Base-by-base conservation (phyloP, 2,113 vertebrate species). In the Morone chrysops region DNA sequence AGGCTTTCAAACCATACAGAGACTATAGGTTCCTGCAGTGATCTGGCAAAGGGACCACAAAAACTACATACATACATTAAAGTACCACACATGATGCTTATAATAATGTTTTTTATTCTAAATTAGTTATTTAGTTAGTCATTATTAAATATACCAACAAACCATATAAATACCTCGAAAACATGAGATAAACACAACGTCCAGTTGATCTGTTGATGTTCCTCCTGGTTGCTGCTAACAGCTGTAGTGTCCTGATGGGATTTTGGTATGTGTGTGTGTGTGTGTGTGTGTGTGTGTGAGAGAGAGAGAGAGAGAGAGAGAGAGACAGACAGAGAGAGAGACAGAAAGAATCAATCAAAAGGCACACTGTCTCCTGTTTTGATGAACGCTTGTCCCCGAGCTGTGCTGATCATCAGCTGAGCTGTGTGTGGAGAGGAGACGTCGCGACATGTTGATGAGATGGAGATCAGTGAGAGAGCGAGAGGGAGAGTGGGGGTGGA, bases 401-500 rank as follows among this genome's bases (percentile, higher is more conserved):
- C 59, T 67, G 36, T 75, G 69, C 70, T 56, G n/a, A 25, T 80
- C 79, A 78, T 83, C 86, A 88, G 87, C 85, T 89, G 83, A 89
- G 73, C 60, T 6, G 25, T 60, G 73, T 80, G 82, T 67, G 80
- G 38, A 67, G 84, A 43, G 76, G 93, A 88, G 93, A 93, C 67
- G 86, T 94, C 92, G 0, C 86, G 20, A 86, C 74, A 87, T 91
- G 88, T 72, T 89, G 87, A 89, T 88, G 90, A 91, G 87, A 84
- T 81, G 72, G 77, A 83, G 85, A 89, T 86, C 60, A 80, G 69
- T 51, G 31, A 7, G 17, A 6, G 12, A 47, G 12, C 40, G 43
- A 53, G n/a, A 0, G 69, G n/a, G 47, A 36, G 5, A 12, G 11
- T 4, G 45, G 12, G 31, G 13, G 0, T 12, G 54, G 5, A 17